Evolutionary conservation across 2,797 vertebrate genomes (phyloP), one percentile per base, ranked within the genome.

Genomic region (Anabacerthia variegaticeps): DNA sequence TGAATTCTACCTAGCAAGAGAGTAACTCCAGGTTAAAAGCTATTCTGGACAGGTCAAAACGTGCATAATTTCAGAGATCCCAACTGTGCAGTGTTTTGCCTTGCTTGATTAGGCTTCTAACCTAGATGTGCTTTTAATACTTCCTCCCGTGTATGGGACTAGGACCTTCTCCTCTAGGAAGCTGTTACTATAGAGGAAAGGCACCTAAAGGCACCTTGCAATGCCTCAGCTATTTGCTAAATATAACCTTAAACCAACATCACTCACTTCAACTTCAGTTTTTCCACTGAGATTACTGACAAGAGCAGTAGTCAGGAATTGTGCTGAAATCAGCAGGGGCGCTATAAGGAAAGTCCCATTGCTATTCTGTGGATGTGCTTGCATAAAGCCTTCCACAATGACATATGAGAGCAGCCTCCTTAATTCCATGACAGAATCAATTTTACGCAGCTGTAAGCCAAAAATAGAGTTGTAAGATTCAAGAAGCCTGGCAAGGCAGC

Each of bases 371-470:
- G 74, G 84, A 79, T 54, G 55, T 82, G 58, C 36, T 85, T 80
- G 73, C 34, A 73, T 46, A 84, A 94, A 91, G 80, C 37, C 43
- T 92, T 84, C 56, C 41, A 87, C 73, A 93, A 92, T 14, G 90
- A 91, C 71, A 95, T 49, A 90, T 90, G 88, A 91, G 77, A 77
- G 24, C 52, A 61, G 61, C 11, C 71, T 93, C 67, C 81, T 86
- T 95, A 94, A 95, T 91, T 78, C 88, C 84, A 32, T 51, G 59
- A 79, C 71, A 79, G 75, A 95, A 95, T 82, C 90, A 92, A 93
- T 94, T 95, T 84, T 95, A 95, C 92, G 75, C 92, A 95, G 92
- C 93, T 89, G 84, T 82, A 87, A 77, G 59, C 61, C 74, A 92
- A 96, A 97, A 95, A 93, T 87, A 97, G 88, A 95, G 58, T 39